A percentile compares a stretch with the other conserved stretches of the same genome.
Conservation (phyloP, 2,888 invertebrate species). For the Thereva nobilitata region DNA sequence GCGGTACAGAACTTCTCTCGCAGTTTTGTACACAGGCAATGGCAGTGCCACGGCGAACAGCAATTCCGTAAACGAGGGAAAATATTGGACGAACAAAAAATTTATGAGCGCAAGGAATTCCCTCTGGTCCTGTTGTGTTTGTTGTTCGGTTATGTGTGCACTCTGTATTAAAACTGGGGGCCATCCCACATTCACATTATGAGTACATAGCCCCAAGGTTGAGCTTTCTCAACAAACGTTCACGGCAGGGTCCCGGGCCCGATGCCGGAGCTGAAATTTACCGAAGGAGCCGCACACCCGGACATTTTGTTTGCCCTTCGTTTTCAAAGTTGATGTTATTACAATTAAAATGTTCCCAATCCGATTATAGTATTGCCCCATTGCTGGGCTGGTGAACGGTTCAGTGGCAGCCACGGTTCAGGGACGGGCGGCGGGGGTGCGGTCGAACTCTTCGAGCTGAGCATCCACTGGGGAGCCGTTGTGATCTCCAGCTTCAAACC, state of each 20-base stretch:
- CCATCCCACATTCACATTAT: constrained; percentile 23
- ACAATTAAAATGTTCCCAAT: constrained; percentile 41
- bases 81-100: constrained; percentile 26
- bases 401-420: constrained; percentile 13
- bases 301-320: constrained; percentile 28
- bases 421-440: constrained; percentile 5
- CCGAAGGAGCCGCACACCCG: constrained; percentile 5
- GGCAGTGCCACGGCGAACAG: constrained; percentile 1
- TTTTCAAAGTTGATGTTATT: constrained; percentile 37
- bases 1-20: constrained; percentile 17
- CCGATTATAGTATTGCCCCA: constrained; percentile 27
- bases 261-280: constrained; percentile 15
- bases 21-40: neutral
- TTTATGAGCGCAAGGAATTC: constrained; percentile 26
- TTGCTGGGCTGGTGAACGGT: constrained; percentile 5
- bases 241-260: neutral
- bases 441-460: constrained; percentile 10
- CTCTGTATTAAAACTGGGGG: constrained; percentile 29
- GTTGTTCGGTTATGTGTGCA: constrained; percentile 1
- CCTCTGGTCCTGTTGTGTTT: constrained; percentile 28
- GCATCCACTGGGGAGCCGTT: constrained; percentile 24
- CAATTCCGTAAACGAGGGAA: constrained; percentile 23
- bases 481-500: no score
- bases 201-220: constrained; percentile 21
- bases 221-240: neutral